phyloP scores from a whole-genome alignment of 2,797 vertebrate species.

The Psittacula derbiana region DNA sequence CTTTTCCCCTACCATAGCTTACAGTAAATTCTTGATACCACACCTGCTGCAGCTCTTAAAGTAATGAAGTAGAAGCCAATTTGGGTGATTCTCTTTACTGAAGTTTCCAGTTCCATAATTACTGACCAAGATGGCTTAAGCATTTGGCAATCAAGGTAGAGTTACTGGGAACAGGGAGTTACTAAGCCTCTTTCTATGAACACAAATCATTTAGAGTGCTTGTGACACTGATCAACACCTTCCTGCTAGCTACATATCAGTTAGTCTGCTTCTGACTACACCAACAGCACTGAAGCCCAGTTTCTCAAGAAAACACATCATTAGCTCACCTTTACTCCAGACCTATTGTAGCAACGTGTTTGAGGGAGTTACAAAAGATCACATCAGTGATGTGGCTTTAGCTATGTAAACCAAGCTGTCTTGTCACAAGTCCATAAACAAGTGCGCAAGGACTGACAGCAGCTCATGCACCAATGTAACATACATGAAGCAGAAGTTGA shows the following conservation, averaged over 20 bases:
- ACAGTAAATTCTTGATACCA: neutral
- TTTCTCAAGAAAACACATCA: neutral
- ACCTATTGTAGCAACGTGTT: neutral
- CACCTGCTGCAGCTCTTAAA: neutral
- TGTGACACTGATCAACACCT: neutral
- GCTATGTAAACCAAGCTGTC: rapidly evolving
- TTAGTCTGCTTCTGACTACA: neutral
- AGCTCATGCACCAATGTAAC: neutral
- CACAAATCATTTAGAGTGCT: neutral
- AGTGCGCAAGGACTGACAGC: neutral
- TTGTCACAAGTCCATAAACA: neutral
- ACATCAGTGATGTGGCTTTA: neutral
- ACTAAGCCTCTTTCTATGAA: neutral
- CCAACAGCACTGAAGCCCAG: rapidly evolving
- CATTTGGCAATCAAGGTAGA: neutral
- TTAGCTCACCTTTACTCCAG: neutral
- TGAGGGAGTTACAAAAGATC: neutral
- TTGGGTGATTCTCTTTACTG: neutral
- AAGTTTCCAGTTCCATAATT: neutral
- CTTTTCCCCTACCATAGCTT: neutral
- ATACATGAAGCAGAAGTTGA: neutral
- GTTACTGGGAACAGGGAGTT: neutral
- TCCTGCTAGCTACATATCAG: neutral
- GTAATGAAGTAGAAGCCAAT: neutral
- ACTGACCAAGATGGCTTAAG: neutral